Evolutionary conservation across 1,140 invertebrate genomes (phyloP).

Genomic region (Drosophila kikkawai): DNA sequence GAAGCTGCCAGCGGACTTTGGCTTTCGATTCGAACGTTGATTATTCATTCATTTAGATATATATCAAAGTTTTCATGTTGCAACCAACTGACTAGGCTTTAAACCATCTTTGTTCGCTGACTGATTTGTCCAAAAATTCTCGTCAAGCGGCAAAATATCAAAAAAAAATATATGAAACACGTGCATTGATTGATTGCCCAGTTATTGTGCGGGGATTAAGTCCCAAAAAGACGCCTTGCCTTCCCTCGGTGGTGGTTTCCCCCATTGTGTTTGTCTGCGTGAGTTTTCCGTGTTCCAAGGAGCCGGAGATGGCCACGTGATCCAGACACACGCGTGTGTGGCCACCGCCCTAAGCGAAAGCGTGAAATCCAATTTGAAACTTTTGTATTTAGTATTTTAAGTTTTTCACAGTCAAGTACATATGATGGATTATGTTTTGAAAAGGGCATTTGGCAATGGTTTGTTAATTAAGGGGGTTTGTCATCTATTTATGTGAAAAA

Average conservation of each 20-base stretch:
- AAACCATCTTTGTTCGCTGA: conserved; percentile 30
- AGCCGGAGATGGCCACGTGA: conserved; percentile 35
- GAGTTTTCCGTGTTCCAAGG: conserved; percentile 9
- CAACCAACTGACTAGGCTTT: conserved; percentile 15
- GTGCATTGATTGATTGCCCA: conserved; percentile 76
- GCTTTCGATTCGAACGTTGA: conserved; percentile 28
- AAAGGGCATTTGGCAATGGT: background rate
- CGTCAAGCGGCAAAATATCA: conserved; percentile 58
- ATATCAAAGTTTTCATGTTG: conserved; percentile 23
- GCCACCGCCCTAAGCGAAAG: background rate
- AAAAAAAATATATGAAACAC: conserved; percentile 54
- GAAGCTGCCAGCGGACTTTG: conserved; percentile 51
- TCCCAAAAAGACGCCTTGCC: conserved; percentile 9
- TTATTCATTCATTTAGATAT: background rate
- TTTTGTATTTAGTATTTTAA: background rate
- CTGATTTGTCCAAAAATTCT: conserved; percentile 60
- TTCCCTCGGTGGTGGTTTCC: background rate
- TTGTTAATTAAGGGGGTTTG: background rate
- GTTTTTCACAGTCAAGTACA: conserved; percentile 3
- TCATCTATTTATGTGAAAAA: background rate
- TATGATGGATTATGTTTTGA: conserved; percentile 8
- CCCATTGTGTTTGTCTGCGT: conserved; percentile 22
- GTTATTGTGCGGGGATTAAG: conserved; percentile 48
- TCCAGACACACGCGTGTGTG: conserved; percentile 22
- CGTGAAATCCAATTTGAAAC: conserved; percentile 34